These are phyloP conservation scores for Butorides virescens DNA, from an alignment of 2,113 vertebrate genomes.

Conservation along the genomic window DNA sequence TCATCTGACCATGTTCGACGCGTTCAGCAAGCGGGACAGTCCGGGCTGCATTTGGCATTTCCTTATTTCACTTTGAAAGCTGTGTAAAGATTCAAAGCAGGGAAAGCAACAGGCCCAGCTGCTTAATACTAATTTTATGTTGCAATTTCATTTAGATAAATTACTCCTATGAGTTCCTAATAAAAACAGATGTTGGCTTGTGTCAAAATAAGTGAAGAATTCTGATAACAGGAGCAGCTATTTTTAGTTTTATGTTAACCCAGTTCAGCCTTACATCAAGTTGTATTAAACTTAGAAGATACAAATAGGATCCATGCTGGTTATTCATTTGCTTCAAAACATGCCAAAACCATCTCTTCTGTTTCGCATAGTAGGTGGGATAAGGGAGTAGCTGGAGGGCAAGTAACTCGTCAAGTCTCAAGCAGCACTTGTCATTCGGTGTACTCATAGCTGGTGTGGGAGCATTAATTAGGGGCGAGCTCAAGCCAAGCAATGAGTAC, in stretches of 20 bases:
- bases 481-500: fast-evolving
- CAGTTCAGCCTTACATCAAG: conserved; percentile 30
- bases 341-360: not conserved
- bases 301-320: not conserved
- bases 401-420: not conserved
- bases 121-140: not conserved
- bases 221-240: conserved; percentile 41
- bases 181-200: conserved; percentile 50
- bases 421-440: not conserved
- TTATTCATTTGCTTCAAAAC: not conserved
- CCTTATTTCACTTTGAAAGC: not conserved
- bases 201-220: conserved; percentile 47
- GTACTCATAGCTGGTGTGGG: not conserved
- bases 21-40: not conserved
- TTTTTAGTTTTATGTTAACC: conserved; percentile 37
- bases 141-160: conserved; percentile 49
- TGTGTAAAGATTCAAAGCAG: not conserved
- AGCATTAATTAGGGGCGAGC: not conserved
- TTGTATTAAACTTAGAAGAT: conserved; percentile 2
- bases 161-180: conserved; percentile 23
- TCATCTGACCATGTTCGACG: not conserved
- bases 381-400: not conserved
- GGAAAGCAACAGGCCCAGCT: not conserved
- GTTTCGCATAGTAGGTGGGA: not conserved
- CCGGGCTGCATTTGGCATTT: not conserved